A percentile compares a stretch with the other conserved stretches of the same genome.
Evolutionary conservation across 2,113 vertebrate genomes (phyloP).

Genomic region (Empidonax alnorum): DNA sequence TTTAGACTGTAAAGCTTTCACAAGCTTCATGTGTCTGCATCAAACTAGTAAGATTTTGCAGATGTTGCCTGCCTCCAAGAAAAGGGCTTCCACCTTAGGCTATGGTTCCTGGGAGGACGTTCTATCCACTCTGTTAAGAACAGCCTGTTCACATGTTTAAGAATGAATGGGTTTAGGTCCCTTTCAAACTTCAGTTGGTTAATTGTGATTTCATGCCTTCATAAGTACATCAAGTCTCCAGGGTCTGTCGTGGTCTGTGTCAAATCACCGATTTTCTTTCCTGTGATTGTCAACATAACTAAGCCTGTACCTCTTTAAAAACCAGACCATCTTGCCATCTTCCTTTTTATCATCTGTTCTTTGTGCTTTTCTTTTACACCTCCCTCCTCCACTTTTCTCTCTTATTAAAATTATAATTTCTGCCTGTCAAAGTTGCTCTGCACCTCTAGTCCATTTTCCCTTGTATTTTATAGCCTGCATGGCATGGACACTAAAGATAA

Average conservation of each 20-base stretch:
- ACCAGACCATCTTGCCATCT: background rate
- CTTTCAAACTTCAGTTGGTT: background rate
- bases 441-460: background rate
- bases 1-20: background rate
- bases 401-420: background rate
- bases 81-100: background rate
- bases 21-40: background rate
- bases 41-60: background rate
- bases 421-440: background rate
- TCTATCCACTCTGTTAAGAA: background rate
- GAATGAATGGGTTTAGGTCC: fast-evolving
- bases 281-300: background rate
- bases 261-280: background rate
- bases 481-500: background rate
- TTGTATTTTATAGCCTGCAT: background rate
- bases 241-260: background rate
- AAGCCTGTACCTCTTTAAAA: background rate
- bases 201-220: background rate
- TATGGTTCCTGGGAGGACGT: fast-evolving
- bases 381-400: background rate
- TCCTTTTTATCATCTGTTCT: background rate
- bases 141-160: background rate
- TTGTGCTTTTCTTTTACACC: background rate
- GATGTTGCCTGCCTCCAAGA: background rate
- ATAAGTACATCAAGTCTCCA: background rate